phyloP scores from a whole-genome alignment of 2,797 vertebrate genomes.

The Micromesistius poutassou region DNA sequence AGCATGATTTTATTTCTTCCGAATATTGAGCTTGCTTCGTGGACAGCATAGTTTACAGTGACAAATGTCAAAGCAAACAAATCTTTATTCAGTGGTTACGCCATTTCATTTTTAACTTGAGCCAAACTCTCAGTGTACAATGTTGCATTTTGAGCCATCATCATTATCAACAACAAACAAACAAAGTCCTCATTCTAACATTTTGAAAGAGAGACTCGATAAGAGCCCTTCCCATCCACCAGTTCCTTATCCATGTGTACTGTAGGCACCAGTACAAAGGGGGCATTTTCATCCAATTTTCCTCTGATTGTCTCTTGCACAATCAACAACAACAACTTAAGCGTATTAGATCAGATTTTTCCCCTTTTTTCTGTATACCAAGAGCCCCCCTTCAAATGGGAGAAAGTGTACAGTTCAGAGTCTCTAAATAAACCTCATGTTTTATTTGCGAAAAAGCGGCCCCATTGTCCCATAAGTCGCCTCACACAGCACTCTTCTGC shows the following conservation, averaged over 20 bases:
- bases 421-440: slow-evolving; percentile 76
- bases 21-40: not conserved
- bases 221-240: not conserved
- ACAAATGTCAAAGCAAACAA: not conserved
- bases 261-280: not conserved
- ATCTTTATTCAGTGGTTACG: not conserved
- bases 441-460: slow-evolving; percentile 79
- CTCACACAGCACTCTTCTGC: slow-evolving; percentile 77
- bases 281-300: slow-evolving; percentile 23
- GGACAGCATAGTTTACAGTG: not conserved
- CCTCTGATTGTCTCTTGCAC: slow-evolving; percentile 30
- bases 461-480: slow-evolving; percentile 82
- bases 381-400: slow-evolving; percentile 66
- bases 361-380: slow-evolving; percentile 15
- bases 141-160: not conserved
- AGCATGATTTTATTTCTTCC: not conserved
- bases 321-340: slow-evolving; percentile 44
- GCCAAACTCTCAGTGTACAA: not conserved
- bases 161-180: not conserved
- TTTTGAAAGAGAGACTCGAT: not conserved
- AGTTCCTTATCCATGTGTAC: not conserved
- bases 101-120: not conserved
- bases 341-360: slow-evolving; percentile 48
- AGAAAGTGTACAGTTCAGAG: slow-evolving; percentile 59
- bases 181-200: not conserved